These are phyloP conservation scores for Dichetophora obliterata DNA, from an alignment of 2,888 invertebrate genomes.

Conservation along the genomic window DNA sequence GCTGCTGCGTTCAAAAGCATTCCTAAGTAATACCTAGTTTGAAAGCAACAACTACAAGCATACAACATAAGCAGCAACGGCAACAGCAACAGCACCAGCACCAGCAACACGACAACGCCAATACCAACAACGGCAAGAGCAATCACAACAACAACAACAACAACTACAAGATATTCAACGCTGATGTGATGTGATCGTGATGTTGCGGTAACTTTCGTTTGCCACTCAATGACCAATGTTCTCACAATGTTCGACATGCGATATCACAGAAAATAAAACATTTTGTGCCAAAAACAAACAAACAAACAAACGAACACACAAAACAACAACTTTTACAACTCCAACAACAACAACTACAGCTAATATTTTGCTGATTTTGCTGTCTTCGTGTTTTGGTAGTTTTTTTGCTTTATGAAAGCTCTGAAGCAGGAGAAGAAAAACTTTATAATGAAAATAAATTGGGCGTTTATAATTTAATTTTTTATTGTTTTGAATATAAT, in stretches of 20 bases:
- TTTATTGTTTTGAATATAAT: too few relatives aligned
- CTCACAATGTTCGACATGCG: constrained; percentile 41
- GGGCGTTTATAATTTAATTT: too few relatives aligned
- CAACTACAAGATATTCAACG: constrained; percentile 38
- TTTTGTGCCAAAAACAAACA: constrained; percentile 28
- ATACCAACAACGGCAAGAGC: constrained; percentile 5
- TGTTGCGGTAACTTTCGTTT: constrained; percentile 39
- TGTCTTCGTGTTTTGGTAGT: not conserved
- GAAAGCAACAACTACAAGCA: constrained; percentile 7
- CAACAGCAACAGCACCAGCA: not conserved
- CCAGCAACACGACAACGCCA: not conserved
- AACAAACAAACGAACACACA: constrained; percentile 10
- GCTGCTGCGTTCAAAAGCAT: constrained; percentile 18
- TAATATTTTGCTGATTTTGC: too few relatives aligned
- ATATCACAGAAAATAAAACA: constrained; percentile 37
- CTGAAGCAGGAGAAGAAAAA: too few relatives aligned
- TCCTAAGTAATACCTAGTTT: constrained; percentile 1
- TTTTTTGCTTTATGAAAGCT: not conserved
- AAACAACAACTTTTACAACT: not conserved
- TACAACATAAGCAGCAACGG: constrained; percentile 9
- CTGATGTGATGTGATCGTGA: constrained; percentile 39
- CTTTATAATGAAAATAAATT: too few relatives aligned
- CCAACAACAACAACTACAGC: not conserved
- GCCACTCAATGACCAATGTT: constrained; percentile 39
- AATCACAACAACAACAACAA: not conserved